Conservation (phyloP, 2,797 vertebrate species). For the Cirrhinus molitorella region DNA sequence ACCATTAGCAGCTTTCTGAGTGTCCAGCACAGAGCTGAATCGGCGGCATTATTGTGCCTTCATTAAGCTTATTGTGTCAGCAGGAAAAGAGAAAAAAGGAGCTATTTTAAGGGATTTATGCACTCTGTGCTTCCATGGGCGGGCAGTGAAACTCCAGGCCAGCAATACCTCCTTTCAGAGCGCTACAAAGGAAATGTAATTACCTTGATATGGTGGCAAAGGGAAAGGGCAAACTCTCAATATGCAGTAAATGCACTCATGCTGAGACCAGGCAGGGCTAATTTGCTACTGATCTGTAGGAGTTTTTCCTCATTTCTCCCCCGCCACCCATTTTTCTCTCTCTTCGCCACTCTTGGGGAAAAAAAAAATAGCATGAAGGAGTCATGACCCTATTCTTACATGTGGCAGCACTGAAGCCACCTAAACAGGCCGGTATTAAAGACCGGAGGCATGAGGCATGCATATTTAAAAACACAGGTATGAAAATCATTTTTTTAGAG, state of each 20-base stretch:
- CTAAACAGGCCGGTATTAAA: neutral
- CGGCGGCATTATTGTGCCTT: conserved; percentile 59
- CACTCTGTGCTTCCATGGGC: conserved; percentile 59
- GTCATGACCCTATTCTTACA: conserved; percentile 27
- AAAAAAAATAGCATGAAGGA: conserved; percentile 21
- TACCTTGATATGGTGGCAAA: conserved; percentile 68
- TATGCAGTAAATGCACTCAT: conserved; percentile 68
- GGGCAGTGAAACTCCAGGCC: conserved; percentile 67
- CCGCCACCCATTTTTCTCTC: conserved; percentile 24
- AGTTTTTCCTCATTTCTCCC: conserved; percentile 46
- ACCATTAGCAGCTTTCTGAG: conserved; percentile 57
- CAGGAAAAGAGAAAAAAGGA: conserved; percentile 46
- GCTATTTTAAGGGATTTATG: conserved; percentile 70
- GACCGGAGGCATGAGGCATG: neutral
- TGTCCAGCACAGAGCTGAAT: conserved; percentile 48
- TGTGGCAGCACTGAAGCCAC: neutral
- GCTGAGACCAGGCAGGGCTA: conserved; percentile 63
- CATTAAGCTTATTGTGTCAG: conserved; percentile 64
- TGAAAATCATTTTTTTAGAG: neutral
- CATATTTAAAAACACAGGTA: conserved; percentile 25
- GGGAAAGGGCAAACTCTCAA: conserved; percentile 68
- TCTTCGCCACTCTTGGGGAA: neutral
- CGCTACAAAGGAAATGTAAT: conserved; percentile 69
- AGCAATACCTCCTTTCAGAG: conserved; percentile 65
- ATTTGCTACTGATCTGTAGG: conserved; percentile 66